phyloP scores from a whole-genome alignment of 2,888 invertebrate genomes.

The Ceriagrion tenellum region DNA sequence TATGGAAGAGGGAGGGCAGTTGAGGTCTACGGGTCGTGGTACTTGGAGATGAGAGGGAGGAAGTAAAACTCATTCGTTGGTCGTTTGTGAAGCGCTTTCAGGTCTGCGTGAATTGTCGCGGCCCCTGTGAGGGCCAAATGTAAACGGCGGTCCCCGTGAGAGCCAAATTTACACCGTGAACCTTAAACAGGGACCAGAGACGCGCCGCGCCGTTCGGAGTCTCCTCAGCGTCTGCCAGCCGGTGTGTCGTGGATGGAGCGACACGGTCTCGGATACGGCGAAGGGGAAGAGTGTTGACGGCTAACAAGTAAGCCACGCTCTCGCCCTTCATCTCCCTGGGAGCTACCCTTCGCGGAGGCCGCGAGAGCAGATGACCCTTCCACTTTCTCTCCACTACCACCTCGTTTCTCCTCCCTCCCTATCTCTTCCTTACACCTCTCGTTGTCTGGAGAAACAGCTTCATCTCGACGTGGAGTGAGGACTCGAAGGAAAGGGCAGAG shows the following conservation, averaged over 20 bases:
- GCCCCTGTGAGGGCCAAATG: neutral
- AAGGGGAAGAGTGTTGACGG: conserved; percentile 43
- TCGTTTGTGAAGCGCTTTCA: conserved; percentile 44
- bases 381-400: neutral
- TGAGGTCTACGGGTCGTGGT: neutral
- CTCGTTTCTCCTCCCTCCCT: neutral
- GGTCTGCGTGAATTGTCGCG: conserved; percentile 27
- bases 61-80: neutral
- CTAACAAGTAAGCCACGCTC: conserved; percentile 61
- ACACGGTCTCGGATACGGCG: neutral
- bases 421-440: neutral
- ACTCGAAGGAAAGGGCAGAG: neutral
- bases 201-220: neutral
- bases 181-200: too few relatives aligned
- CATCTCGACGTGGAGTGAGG: neutral
- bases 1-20: neutral
- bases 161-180: neutral
- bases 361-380: conserved; percentile 1
- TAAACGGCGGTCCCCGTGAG: neutral
- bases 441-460: neutral
- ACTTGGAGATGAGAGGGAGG: neutral
- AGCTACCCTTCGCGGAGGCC: conserved; percentile 51
- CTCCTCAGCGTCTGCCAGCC: too few relatives aligned
- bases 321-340: neutral
- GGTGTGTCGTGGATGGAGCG: conserved; percentile 49